Percentiles rank a stretch among this genome's conserved stretches.
Conservation (phyloP, 2,797 vertebrate species). For the Periparus ater region DNA sequence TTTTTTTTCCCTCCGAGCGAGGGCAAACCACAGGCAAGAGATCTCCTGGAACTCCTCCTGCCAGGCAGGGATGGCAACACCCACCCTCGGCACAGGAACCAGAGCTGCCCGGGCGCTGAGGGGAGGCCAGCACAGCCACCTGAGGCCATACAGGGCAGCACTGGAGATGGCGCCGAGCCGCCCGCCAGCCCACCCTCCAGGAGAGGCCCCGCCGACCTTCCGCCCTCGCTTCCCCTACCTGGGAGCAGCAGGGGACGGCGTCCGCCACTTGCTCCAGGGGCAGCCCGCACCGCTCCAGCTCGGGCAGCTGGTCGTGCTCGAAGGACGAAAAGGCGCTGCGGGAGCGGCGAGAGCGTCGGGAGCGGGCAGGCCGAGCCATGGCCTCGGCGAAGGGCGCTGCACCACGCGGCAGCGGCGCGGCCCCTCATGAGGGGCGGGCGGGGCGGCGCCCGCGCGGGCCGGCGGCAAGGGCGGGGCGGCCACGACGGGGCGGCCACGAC, state of each 20-base stretch:
- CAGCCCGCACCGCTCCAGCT: slow-evolving; percentile 60
- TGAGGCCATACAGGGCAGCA: fast-evolving
- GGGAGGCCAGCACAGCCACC: fast-evolving
- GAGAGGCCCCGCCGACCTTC: background rate
- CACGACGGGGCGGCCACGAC: background rate
- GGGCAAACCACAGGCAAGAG: background rate
- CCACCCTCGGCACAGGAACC: fast-evolving
- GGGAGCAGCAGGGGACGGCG: slow-evolving; percentile 67
- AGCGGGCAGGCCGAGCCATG: slow-evolving; percentile 44
- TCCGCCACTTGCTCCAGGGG: slow-evolving; percentile 35
- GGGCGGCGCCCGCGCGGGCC: background rate
- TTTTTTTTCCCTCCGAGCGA: fast-evolving
- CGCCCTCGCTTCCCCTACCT: slow-evolving; percentile 75
- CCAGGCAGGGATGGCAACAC: background rate
- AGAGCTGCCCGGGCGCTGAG: fast-evolving
- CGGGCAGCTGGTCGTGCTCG: slow-evolving; percentile 71
- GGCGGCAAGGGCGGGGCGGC: background rate
- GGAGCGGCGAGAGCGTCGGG: background rate
- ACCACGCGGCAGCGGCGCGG: background rate
- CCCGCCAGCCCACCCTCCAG: background rate
- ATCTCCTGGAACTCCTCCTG: fast-evolving
- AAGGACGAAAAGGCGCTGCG: slow-evolving; percentile 64
- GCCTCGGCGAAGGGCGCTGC: fast-evolving
- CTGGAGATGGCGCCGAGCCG: background rate
- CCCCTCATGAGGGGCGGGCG: background rate